Conservation (phyloP, 2,888 invertebrate genomes). For the Lasioglossum marginatum region DNA sequence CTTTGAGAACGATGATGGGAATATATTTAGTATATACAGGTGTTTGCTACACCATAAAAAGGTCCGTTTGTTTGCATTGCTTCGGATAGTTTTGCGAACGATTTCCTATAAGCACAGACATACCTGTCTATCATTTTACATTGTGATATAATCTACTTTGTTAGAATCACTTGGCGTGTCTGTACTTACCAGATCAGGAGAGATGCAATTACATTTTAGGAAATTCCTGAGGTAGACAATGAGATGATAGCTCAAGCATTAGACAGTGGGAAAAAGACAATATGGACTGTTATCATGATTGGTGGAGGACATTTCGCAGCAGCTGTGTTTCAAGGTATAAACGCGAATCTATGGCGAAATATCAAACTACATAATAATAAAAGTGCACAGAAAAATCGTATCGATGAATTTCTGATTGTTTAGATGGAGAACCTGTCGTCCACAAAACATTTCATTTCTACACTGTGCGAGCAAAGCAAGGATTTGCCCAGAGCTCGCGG, state of each 20-base stretch:
- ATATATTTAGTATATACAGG: slow-evolving; percentile 91
- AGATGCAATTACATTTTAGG: slow-evolving; percentile 82
- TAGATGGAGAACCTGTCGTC: slow-evolving; percentile 85
- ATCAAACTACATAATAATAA: background rate
- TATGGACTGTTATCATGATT: slow-evolving; percentile 92
- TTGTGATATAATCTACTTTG: slow-evolving; percentile 70
- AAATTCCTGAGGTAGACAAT: slow-evolving; percentile 81
- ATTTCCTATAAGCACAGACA: slow-evolving; percentile 24
- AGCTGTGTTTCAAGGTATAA: slow-evolving; percentile 87
- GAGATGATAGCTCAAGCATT: slow-evolving; percentile 80
- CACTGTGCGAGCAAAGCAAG: slow-evolving; percentile 93
- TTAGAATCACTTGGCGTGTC: slow-evolving; percentile 70
- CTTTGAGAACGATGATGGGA: slow-evolving; percentile 88
- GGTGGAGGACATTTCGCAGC: slow-evolving; percentile 94
- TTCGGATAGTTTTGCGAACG: slow-evolving; percentile 11
- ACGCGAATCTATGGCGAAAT: background rate
- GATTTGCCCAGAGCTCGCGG: slow-evolving; percentile 89
- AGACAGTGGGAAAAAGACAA: slow-evolving; percentile 83
- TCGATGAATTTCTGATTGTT: background rate
- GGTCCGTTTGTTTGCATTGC: slow-evolving; percentile 82
- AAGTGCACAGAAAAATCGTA: background rate
- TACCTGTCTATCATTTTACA: slow-evolving; percentile 49
- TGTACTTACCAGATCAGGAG: slow-evolving; percentile 71
- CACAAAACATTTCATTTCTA: slow-evolving; percentile 96
- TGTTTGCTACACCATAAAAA: slow-evolving; percentile 91